Base-by-base conservation (phyloP, 2,888 invertebrate species). In the Pyrrhosoma nymphula region DNA sequence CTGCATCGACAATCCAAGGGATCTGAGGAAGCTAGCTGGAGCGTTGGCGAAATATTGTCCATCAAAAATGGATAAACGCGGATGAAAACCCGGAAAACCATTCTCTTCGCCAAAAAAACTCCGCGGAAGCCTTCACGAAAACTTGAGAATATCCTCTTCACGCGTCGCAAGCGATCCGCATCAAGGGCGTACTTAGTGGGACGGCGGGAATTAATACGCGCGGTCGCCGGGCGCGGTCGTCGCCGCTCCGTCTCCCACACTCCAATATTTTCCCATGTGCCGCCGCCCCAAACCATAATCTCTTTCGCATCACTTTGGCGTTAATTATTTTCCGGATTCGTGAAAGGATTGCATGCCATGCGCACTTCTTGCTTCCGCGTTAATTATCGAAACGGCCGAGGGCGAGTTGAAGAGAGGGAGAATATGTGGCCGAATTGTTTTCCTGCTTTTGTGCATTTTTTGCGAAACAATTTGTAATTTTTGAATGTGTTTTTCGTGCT, bases 251-350 rank as follows among this genome's bases (percentile, higher is more conserved):
- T 35, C 35, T n/a, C 82, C 69, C 69, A n/a, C 82, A 3, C 16
- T 75, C 82, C 16, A 14, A 69, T 26, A 35, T 16, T 35, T 16
- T 82, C 18, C n/a, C 35, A 6, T 16, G 1, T 35, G 2, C 35
- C 82, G 18, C 69, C 69, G 12, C 26, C 18, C 69, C 69, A 10
- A 14, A 18, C 69, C 69, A 69, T 69, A 69, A 82, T 30, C 82
- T 82, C 82, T 35, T 30, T 82, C 35, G 82, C 82, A 82, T 35
- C 82, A 82, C 82, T 82, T 35, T 35, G 30, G 35, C 35, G 82
- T 82, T 82, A 82, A 82, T 82, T 82, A 82, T 82, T 82, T 35
- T 82, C 35, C 35, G 82, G 35, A 35, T 82, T 35, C 82, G 35
- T n/a, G 30, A 82, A 82, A 35, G 82, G 82, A 35, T 82, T 82